Base-by-base conservation (phyloP, 2,113 vertebrate species). In the Rana temporaria region DNA sequence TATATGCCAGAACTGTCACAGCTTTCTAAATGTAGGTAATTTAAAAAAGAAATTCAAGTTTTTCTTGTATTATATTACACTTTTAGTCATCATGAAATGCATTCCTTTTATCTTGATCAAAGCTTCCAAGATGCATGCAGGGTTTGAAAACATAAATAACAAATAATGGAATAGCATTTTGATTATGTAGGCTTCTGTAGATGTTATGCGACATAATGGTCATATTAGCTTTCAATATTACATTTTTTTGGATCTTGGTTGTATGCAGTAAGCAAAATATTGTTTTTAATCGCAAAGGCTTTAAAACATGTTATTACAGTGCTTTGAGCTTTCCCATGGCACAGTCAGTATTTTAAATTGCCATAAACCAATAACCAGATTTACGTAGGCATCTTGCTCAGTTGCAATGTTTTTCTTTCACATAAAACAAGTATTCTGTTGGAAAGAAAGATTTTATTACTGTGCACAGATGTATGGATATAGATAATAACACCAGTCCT, bases 51-150 rank as follows among this genome's bases (percentile, higher is more conserved):
- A n/a, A 32, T 57, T 19, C 11, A 17, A 17, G 18, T 34, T 32
- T 20, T 57, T 2, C 3, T n/a, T 20, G 53, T 20, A 74, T 34
- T 34, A 14, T 38, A n/a, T 74, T 74, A 60, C 30, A 30, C 12
- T 62, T 62, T 42, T 60, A 22, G 14, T 11, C 24, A 79, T 79
- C 38, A 68, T 42, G n/a, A 4, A 26, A 20, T 42, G 72, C 42
- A 72, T 17, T 32, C 38, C 79, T 81, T 81, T 81, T 72, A 81
- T 81, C 68, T 64, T 72, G 66, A 71, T 70, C 78, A 80, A 80
- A 80, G 78, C 32, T 4, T 57, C 3, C 20, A 48, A n/a, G 18
- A 6, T 53, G 20, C 22, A n/a, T 64, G 19, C 30, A 53, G 22
- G 9, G 20, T 52, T 60, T 80, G 32, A 42, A 63, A 48, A 55